Percentiles rank a stretch among this genome's conserved stretches.
Evolutionary conservation across 2,888 invertebrate species (phyloP).

Genomic region (Parnassius orleans): DNA sequence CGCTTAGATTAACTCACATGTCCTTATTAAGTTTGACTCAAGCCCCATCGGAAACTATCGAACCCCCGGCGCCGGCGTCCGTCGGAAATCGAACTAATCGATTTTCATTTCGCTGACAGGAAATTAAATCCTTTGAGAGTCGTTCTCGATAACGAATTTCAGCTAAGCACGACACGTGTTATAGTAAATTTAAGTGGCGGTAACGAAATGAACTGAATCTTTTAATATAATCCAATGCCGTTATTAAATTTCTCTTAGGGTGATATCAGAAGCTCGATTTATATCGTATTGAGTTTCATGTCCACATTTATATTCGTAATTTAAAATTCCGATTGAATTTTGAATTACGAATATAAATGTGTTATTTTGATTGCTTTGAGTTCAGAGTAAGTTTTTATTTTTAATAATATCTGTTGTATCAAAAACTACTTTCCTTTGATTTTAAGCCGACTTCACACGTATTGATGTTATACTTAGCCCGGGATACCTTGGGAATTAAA

Average conservation of each 20-base stretch:
- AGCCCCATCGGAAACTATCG: constrained; percentile 71
- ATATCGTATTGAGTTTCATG: constrained; percentile 40
- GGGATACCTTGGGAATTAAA: no score
- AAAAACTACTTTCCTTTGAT: not conserved
- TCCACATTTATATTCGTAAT: constrained; percentile 37
- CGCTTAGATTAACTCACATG: constrained; percentile 49
- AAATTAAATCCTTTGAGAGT: constrained; percentile 80
- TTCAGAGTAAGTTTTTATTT: not conserved
- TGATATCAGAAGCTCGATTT: constrained; percentile 31
- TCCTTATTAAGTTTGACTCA: constrained; percentile 62
- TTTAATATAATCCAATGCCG: constrained; percentile 41
- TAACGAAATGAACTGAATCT: constrained; percentile 37
- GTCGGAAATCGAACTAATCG: constrained; percentile 80
- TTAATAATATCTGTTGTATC: not conserved
- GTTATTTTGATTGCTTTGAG: no score
- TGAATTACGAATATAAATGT: no score
- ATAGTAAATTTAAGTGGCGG: constrained; percentile 40
- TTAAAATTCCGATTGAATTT: no score
- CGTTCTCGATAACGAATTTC: constrained; percentile 73
- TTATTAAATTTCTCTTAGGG: constrained; percentile 44
- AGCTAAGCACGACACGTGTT: constrained; percentile 76
- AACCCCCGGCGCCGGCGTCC: constrained; percentile 57
- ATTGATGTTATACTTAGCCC: no score
- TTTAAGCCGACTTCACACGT: no score
- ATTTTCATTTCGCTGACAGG: constrained; percentile 78